Evolutionary conservation across 2,113 vertebrate genomes (phyloP).

Genomic region (Tragulus kanchil): DNA sequence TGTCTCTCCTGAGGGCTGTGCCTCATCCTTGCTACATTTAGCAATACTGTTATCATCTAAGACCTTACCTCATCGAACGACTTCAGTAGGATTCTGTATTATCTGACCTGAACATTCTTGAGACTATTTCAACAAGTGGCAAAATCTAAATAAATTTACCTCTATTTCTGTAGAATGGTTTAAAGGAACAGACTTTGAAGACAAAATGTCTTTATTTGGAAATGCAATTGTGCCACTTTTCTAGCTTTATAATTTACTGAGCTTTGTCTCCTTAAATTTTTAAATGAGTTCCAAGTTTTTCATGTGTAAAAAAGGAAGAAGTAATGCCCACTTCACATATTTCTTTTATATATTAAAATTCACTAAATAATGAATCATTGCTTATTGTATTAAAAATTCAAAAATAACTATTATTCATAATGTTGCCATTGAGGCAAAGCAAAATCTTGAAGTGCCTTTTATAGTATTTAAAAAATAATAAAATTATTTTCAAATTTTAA

Average conservation of each 20-base stretch:
- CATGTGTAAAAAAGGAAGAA: neutral
- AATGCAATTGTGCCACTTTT: neutral
- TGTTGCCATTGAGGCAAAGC: neutral
- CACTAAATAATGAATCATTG: neutral
- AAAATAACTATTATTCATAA: neutral
- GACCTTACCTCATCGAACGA: neutral
- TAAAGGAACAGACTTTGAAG: neutral
- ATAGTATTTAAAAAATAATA: constrained; percentile 35
- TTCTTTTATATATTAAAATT: neutral
- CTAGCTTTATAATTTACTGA: neutral
- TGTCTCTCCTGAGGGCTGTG: neutral
- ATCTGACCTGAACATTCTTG: neutral
- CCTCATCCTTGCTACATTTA: neutral
- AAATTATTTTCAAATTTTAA: constrained; percentile 66
- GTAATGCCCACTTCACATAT: neutral
- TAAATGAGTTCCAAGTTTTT: neutral
- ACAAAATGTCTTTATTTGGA: neutral
- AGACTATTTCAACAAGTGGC: neutral
- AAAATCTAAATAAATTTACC: neutral
- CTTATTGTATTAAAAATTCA: neutral
- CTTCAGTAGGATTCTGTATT: neutral
- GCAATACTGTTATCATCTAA: neutral
- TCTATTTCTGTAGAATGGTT: neutral
- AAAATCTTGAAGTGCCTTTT: neutral
- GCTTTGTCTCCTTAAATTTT: neutral